phyloP scores from a whole-genome alignment of 1,140 invertebrate genomes.

The Gonatopus flavifemur region DNA sequence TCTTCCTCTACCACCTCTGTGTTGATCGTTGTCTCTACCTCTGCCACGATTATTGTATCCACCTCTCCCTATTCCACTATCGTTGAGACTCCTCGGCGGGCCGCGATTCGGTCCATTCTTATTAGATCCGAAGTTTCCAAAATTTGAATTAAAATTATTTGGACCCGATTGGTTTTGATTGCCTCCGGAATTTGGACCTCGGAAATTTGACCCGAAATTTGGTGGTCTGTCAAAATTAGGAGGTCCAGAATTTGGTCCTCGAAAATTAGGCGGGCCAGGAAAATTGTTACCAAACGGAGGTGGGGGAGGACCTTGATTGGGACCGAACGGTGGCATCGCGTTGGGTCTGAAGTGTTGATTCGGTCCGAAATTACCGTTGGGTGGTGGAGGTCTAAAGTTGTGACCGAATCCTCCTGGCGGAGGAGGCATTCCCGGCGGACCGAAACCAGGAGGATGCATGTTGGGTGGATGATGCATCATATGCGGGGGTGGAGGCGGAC shows the following conservation, averaged over 20 bases:
- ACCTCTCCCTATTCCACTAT: constrained; percentile 41
- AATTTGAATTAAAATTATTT: constrained; percentile 36
- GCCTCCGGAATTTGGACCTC: constrained; percentile 31
- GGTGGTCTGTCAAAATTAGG: constrained; percentile 46
- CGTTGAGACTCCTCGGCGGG: constrained; percentile 37
- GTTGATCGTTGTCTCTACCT: constrained; percentile 44
- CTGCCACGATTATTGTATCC: constrained; percentile 46
- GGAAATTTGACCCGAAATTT: constrained; percentile 46
- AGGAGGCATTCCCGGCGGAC: constrained; percentile 41
- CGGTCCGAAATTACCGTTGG: constrained; percentile 47
- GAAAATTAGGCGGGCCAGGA: constrained; percentile 45
- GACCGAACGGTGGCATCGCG: constrained; percentile 40
- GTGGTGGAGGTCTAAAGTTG: constrained; percentile 46
- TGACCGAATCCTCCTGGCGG: constrained; percentile 39
- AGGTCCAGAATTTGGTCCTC: constrained; percentile 34
- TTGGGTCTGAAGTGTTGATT: constrained; percentile 46
- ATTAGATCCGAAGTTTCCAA: constrained; percentile 32
- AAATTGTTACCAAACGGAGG: constrained; percentile 35
- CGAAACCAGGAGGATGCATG: constrained; percentile 38
- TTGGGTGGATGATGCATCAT: constrained; percentile 37
- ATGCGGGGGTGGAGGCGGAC: constrained; percentile 32
- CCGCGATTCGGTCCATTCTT: constrained; percentile 42
- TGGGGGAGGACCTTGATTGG: constrained; percentile 34
- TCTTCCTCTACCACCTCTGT: constrained; percentile 38
- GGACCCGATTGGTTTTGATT: constrained; percentile 12